Base-by-base conservation (phyloP, 1,140 invertebrate genomes). In the Penaeus chinensis region DNA sequence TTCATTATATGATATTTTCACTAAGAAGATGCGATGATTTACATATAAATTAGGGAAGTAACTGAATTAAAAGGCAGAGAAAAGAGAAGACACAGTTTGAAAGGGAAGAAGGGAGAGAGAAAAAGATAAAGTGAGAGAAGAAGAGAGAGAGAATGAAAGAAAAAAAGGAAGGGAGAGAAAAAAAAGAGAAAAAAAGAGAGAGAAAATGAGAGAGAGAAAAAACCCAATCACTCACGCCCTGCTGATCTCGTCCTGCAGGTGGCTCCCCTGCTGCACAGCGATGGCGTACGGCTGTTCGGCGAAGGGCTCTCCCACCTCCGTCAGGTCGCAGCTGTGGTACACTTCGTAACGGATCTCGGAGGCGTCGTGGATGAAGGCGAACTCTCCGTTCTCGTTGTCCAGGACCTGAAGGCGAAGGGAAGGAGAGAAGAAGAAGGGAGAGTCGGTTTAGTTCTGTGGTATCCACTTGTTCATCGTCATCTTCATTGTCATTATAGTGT, bases 321-420 rank as follows among this genome's bases (percentile, higher is more conserved):
- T 97, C 22, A 98, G 93, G 91, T 97, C 96, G 91, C 96, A 97
- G 91, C 97, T 96, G 27, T 93, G 93, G 37, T 95, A 96, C 13
- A 97, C 95, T 92, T 96, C 95, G 91, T 97, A 97, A 91, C 95
- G 95, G 18, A 97, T 89, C 76, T 91, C 90, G 24, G 96, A 94
- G 0, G 96, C 96, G 91, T 98, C 96, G 91, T 97, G 96, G 90
- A 98, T 97, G 90, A 97, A 96, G 0, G 96, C 96, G 91, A 96
- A 97, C 91, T 97, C 96, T 0, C 96, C 96, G 89, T 96, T 95
- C 74, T 95, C 94, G 90, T 95, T 96, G 24, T 95, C 95, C 84
- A 95, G 93, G 3, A 96, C 96, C 94, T 94, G 80, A 54, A 85
- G 81, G n/a, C 7, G 66, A 27, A 89, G 71, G 63, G 10, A 16